phyloP scores from a whole-genome alignment of 2,888 invertebrate species.

The Dichetophora obliterata region DNA sequence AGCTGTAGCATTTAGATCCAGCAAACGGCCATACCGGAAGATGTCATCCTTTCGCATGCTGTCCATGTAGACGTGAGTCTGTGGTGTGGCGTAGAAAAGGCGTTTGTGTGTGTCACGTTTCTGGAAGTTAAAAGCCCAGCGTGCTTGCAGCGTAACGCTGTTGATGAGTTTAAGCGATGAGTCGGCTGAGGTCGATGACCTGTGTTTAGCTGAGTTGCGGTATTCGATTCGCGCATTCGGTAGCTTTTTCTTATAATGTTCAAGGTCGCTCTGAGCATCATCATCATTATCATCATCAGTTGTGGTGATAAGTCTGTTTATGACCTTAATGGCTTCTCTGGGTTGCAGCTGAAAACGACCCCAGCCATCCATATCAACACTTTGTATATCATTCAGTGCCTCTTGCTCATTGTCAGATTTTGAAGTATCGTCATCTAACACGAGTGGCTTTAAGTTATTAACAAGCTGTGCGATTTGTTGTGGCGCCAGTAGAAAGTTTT shows the following conservation, averaged over 20 bases:
- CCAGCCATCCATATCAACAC: neutral
- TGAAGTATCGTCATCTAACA: neutral
- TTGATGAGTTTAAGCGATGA: slow-evolving; percentile 3
- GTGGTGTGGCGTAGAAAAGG: slow-evolving; percentile 39
- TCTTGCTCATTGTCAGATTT: neutral
- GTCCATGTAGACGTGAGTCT: slow-evolving; percentile 45
- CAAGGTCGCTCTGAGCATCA: neutral
- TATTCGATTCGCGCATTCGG: neutral
- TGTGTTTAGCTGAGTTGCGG: neutral
- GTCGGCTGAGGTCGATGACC: neutral
- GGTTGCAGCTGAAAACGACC: neutral
- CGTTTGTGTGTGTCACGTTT: slow-evolving; percentile 51
- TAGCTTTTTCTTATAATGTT: neutral
- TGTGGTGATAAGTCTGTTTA: neutral
- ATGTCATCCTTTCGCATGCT: slow-evolving; percentile 52
- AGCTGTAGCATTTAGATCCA: slow-evolving; percentile 50
- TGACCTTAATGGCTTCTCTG: neutral
- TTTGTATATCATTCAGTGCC: neutral
- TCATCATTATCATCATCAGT: neutral
- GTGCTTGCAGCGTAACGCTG: slow-evolving; percentile 45
- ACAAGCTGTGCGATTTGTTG: slow-evolving; percentile 9
- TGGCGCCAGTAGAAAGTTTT: slow-evolving; percentile 13
- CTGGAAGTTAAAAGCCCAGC: slow-evolving; percentile 53
- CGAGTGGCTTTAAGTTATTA: neutral
- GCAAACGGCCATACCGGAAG: slow-evolving; percentile 46